Base-by-base conservation (phyloP, 64 coral and sea anemone species). In the Platygyra sinensis region DNA sequence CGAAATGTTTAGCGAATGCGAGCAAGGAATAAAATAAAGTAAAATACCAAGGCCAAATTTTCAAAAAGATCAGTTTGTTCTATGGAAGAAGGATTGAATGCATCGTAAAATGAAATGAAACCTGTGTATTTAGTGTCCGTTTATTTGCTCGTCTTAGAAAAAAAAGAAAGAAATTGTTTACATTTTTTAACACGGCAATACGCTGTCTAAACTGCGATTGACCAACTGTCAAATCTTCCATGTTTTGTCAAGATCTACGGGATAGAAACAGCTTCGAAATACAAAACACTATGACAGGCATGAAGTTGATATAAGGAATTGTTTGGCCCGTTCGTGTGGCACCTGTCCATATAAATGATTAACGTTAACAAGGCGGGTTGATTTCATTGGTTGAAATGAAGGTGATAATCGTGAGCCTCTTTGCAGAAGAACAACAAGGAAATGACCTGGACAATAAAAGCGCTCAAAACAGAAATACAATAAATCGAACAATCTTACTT, bases 271-370 rank as follows among this genome's bases (percentile, higher is more conserved):
- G 32, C 76, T 22, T 79, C 22, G n/a, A 79, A 46, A 83, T 46
- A 64, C 18, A 18, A 71, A 85, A 85, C 28, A 72, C 69, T 71
- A 7, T 71, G 63, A 69, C 61, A 51, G 14, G 11, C 9, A 2
- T 28, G 13, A 16, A 39, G 20, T 28, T 71, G 22, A 84, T 84
- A 67, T 50, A 14, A 13, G 30, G 28, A 38, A 50, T n/a, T 71
- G 0, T 85, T 51, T 18, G 20, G 20, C 62, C 67, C 33, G 33
- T 12, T 27, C 63, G 17, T 8, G 10, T 2, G 42, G 30, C 81
- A 85, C 81, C 81, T 85, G 81, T 60, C 67, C 42, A 72, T 71
- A 51, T 36, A n/a, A 71, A 25, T 85, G 19, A 49, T 65, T 69
- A 8, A 69, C 22, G 65, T 57, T 62, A 42, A 85, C 38, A 85